Evolutionary conservation across 2,888 invertebrate species (phyloP).

Genomic region (Parasteatoda lunata): DNA sequence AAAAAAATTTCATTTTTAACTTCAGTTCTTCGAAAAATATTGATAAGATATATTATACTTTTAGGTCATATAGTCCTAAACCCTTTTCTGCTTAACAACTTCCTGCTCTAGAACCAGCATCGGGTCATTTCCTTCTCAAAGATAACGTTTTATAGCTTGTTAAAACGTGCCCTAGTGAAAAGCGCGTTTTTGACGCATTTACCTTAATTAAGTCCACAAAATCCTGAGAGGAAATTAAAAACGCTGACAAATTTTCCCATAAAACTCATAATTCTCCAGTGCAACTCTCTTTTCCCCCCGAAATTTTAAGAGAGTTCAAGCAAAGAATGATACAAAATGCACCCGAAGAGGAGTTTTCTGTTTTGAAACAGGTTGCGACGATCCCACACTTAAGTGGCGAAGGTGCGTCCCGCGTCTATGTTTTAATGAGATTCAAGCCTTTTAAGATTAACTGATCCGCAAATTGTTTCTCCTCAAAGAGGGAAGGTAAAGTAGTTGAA

Average conservation of each 20-base stretch:
- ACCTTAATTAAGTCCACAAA: conserved; percentile 31
- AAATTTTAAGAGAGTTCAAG: conserved; percentile 5
- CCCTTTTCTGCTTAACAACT: no score
- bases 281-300: neutral
- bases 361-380: conserved; percentile 25
- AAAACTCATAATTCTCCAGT: conserved; percentile 32
- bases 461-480: conserved; percentile 40
- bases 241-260: conserved; percentile 40
- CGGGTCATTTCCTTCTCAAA: neutral
- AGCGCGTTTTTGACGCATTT: neutral
- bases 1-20: no score
- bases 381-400: conserved; percentile 41
- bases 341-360: neutral
- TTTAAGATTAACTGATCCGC: conserved; percentile 48
- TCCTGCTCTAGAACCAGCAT: no score
- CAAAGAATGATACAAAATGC: conserved; percentile 21
- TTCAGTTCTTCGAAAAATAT: no score
- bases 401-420: neutral
- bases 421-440: conserved; percentile 47
- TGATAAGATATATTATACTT: no score
- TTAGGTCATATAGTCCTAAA: no score
- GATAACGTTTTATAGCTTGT: neutral
- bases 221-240: conserved; percentile 40
- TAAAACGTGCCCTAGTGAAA: neutral
- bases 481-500: neutral